Evolutionary conservation across 2,113 vertebrate genomes (phyloP), one percentile per base, ranked within the genome.

Genomic region (Trichomycterus rosablanca): DNA sequence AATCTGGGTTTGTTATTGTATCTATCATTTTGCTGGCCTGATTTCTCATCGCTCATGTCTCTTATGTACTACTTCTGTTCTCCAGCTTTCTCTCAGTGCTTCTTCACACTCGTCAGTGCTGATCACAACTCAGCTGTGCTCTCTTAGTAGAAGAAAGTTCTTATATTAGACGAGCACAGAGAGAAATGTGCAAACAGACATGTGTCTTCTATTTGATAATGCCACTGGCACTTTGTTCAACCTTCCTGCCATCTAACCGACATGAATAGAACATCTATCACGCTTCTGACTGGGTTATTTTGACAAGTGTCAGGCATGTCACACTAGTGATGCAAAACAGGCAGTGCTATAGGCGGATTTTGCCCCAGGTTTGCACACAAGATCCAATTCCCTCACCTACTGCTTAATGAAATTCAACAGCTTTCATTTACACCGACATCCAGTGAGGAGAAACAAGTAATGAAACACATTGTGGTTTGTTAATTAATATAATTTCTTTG

Each of bases 111-210:
- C 10, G 8, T 14, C 7, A 19, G 42, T 65, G 62, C 9, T 46
- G 61, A 55, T 53, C 48, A 58, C 58, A 35, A 52, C 57, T 59
- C 32, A 24, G 59, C 59, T 63, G 59, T 35, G 64, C 35, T 59
- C 56, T 22, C 59, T 54, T 42, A 22, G 51, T 50, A 66, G 63
- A 58, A 45, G 35, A 22, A 14, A 1, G 22, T 57, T 43, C 57
- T 71, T 35, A 56, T n/a, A 62, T 15, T 43, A 52, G 23, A 54
- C 30, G 46, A 55, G 30, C 58, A 37, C 35, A 55, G 44, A 66
- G 53, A 37, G 16, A 24, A 28, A 15, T 51, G 52, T 40, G 23
- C 20, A 40, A 50, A 64, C 26, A 60, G 55, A 43, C 42, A 48
- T 59, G 55, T 30, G 50, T 62, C 63, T 23, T 32, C 28, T 39